Conservation (phyloP, 2,797 vertebrate genomes). For the Gorsachius magnificus region DNA sequence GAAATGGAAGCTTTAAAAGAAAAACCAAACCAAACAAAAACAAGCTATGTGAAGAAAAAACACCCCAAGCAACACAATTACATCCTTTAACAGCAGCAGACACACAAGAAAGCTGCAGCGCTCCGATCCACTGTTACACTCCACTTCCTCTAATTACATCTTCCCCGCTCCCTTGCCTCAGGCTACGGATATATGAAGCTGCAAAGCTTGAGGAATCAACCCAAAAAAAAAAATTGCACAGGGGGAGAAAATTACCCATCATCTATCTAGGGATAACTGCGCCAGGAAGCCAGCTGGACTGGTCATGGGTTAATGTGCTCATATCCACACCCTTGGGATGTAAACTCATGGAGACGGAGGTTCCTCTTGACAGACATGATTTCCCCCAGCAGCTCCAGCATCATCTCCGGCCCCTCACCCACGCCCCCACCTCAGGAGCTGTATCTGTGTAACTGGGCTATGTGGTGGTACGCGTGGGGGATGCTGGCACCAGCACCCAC, state of each 20-base stretch:
- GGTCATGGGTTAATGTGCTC: neutral
- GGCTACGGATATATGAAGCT: neutral
- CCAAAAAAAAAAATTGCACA: neutral
- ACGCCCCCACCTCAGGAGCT: fast-evolving
- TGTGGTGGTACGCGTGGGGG: fast-evolving
- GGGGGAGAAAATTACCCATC: neutral
- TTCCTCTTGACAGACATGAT: fast-evolving
- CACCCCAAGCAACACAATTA: neutral
- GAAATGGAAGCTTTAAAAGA: neutral
- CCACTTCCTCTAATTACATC: neutral
- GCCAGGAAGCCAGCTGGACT: conserved; percentile 22
- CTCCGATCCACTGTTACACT: neutral
- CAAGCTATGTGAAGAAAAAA: neutral
- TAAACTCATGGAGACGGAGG: neutral
- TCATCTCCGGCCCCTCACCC: fast-evolving
- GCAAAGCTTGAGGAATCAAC: neutral
- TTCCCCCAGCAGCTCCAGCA: neutral
- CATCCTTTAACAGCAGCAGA: neutral
- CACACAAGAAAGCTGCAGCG: neutral
- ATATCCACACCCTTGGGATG: neutral
- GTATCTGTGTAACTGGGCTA: neutral
- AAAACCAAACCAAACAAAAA: neutral
- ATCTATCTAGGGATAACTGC: neutral
- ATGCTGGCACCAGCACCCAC: neutral
- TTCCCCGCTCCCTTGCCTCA: neutral